Conservation (phyloP, 2,113 vertebrate genomes). For the Porphyrio hochstetteri region DNA sequence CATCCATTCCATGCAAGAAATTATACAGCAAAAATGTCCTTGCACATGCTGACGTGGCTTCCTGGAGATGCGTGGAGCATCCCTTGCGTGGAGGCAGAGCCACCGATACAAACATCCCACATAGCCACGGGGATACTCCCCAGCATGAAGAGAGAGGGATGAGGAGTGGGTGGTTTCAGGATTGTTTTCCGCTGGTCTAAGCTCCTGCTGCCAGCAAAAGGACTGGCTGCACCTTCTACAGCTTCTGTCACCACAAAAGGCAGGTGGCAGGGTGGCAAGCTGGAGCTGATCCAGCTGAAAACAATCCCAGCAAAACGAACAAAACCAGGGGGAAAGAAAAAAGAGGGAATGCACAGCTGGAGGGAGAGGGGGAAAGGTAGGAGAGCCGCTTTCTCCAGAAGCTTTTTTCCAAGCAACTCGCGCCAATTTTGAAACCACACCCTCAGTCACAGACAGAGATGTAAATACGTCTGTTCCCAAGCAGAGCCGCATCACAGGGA, state of each 20-base stretch:
- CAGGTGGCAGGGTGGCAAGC: not conserved
- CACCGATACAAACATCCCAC: not conserved
- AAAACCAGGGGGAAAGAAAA: not conserved
- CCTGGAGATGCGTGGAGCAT: not conserved
- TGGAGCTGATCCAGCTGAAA: not conserved
- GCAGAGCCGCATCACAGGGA: not conserved
- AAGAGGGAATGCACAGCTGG: not conserved
- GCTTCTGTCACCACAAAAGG: not conserved
- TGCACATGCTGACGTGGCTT: not conserved
- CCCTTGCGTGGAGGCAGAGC: not conserved
- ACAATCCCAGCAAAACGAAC: not conserved
- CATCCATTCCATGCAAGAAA: not conserved
- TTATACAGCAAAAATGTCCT: not conserved
- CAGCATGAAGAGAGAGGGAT: not conserved
- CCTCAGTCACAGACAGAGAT: slow-evolving; percentile 53
- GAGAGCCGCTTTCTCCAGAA: slow-evolving; percentile 29
- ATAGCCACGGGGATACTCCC: fast-evolving
- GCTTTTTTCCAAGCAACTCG: not conserved
- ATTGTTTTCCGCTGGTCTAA: not conserved
- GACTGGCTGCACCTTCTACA: not conserved
- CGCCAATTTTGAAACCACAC: slow-evolving; percentile 55
- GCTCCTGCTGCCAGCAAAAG: not conserved
- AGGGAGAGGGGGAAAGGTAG: not conserved
- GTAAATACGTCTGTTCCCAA: slow-evolving; percentile 28
- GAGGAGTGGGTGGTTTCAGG: not conserved